Evolutionary conservation across 2,888 invertebrate genomes (phyloP), one percentile per base, ranked within the genome.

Genomic region (Cerastis rubricosa): DNA sequence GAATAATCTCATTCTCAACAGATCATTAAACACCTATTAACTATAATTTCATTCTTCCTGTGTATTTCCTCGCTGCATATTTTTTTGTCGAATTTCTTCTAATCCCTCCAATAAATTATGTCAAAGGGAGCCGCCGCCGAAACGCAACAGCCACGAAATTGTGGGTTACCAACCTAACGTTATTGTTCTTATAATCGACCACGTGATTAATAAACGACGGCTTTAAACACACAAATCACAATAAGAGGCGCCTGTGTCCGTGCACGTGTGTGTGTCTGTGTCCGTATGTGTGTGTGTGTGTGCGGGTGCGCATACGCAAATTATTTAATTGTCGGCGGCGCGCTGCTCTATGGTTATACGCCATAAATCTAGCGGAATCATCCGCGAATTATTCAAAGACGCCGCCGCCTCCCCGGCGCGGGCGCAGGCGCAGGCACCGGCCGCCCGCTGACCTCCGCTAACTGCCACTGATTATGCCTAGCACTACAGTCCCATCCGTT

Each of bases 331-430:
- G 95, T 91, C 89, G 89, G 86, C 89, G 86, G 87, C 89, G 88
- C 84, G 89, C 89, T 88, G 94, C 93, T 93, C 95, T 95, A 93
- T 96, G 94, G 93, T 96, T 96, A 96, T 88, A 83, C 91, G 90
- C 93, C 94, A 95, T 96, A 96, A 96, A 96, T 96, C 96, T 95
- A 94, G 90, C 89, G 91, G 90, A 78, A 91, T 94, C 92, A 91
- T 92, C 91, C 89, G 95, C 95, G 94, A 95, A 95, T 95, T 94
- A 95, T 94, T 95, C 94, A 95, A 96, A 96, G 94, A 91, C 86
- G 92, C 96, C 86, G 92, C 96, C 96, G 96, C 93, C 90, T 67
- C 69, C 83, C 35, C 64, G 40, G 63, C 40, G 22, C 29, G 35
- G 74, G 71, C 71, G 22, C 29, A 61, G 74, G 71, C 71, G 75